phyloP scores from a whole-genome alignment of 2,113 vertebrate genomes.

The Carassius auratus region DNA sequence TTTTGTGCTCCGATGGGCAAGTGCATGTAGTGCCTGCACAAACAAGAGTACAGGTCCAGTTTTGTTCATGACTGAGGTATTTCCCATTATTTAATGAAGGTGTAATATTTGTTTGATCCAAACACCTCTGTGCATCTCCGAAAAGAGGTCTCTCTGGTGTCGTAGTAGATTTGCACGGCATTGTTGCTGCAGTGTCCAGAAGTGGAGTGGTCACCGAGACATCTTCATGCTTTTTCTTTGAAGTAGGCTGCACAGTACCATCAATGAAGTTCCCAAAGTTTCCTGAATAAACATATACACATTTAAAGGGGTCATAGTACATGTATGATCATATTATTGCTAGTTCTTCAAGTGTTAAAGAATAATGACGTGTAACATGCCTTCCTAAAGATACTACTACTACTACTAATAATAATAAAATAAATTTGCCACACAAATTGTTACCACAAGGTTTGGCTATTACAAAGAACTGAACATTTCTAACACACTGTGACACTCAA shows the following conservation, averaged over 20 bases:
- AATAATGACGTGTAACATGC: neutral
- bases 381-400: neutral
- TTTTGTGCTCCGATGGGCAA: slow-evolving; percentile 84
- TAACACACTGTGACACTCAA: neutral
- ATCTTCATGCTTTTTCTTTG: slow-evolving; percentile 71
- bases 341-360: neutral
- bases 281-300: slow-evolving; percentile 72
- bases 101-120: too few relatives aligned
- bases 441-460: neutral
- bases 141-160: slow-evolving; percentile 81
- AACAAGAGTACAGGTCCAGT: slow-evolving; percentile 10
- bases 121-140: slow-evolving; percentile 87
- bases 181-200: slow-evolving; percentile 60
- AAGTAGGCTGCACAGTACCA: slow-evolving; percentile 62
- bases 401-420: neutral
- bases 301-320: too few relatives aligned
- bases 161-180: slow-evolving; percentile 79
- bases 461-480: too few relatives aligned
- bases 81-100: neutral
- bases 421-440: too few relatives aligned
- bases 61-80: neutral
- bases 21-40: slow-evolving; percentile 84
- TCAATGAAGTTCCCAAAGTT: slow-evolving; percentile 88
- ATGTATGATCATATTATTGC: neutral
- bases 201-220: slow-evolving; percentile 63